Evolutionary conservation across 2,797 vertebrate genomes (phyloP), one percentile per base, ranked within the genome.

Genomic region (Brachyalestes nurse): DNA sequence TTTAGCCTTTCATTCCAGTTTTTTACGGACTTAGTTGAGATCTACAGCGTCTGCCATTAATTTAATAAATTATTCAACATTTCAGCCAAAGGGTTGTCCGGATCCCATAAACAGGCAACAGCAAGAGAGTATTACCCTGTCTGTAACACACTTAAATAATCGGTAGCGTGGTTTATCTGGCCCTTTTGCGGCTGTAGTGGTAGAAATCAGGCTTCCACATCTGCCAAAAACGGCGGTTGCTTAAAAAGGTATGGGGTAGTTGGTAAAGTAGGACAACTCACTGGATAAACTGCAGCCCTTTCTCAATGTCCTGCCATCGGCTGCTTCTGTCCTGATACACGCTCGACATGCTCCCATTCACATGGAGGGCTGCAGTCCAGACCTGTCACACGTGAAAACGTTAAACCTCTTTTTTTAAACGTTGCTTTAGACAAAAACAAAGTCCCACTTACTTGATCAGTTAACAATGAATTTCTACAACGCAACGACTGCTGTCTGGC

Each of bases 201-300:
- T 6, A 66, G 4, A 13, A 67, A 19, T 67, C 9, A 40, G 13
- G 19, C 10, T 23, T 7, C 42, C 16, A 19, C 16, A 9, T 65
- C 28, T 6, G 0, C 13, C 12, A 42, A 67, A 77, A 64, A 12
- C 47, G 13, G 12, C 47, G 6, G 47, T 49, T 12, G 47, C 12
- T 49, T 49, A 42, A 42, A 6, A 6, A 42, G 42, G 9, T 42
- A 28, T 28, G 28, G 42, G 6, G 42, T 45, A 45, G 42, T 45
- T 45, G 3, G 47, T 49, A 49, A 49, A 12, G 47, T 12, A 49
- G 47, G 47, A 49, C 9, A 49, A 89, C 97, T 95, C 94, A 99
- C 98, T 98, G 96, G 87, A 99, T 98, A 80, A 99, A 99, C 90
- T 96, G 96, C 17, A 99, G 91, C 82, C 97, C 97, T 88, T 97